phyloP scores from a whole-genome alignment of 2,797 vertebrate species.

The Acipenser oxyrinchus region DNA sequence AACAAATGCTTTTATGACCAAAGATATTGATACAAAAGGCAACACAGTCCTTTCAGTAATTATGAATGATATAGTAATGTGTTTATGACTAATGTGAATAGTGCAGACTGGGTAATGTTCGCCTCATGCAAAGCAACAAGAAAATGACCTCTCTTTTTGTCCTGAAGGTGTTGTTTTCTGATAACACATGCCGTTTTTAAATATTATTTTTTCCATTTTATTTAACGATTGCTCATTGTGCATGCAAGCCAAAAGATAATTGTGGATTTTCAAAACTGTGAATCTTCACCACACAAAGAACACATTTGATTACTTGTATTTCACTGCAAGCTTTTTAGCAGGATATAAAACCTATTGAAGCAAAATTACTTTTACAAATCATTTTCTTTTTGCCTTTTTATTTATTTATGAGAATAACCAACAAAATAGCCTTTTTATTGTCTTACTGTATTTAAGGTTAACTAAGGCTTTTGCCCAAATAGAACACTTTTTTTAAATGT shows the following conservation, averaged over 20 bases:
- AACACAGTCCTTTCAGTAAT: not conserved
- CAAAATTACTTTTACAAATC: no score
- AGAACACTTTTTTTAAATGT: no score
- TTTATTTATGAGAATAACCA: no score
- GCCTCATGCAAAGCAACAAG: conserved; percentile 51
- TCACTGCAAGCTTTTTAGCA: no score
- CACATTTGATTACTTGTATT: no score
- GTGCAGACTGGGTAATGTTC: conserved; percentile 55
- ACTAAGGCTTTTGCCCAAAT: no score
- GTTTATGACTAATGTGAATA: conserved; percentile 64
- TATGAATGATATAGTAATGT: not conserved
- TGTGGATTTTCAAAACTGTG: not conserved
- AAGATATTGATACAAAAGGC: not conserved
- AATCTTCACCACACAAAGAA: no score
- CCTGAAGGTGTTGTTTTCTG: conserved; percentile 63
- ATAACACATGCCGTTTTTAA: conserved; percentile 63
- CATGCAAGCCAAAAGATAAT: not conserved
- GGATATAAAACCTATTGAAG: no score
- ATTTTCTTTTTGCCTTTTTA: no score
- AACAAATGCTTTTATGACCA: not conserved
- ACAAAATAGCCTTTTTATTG: no score
- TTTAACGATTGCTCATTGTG: not conserved
- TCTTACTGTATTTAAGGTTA: no score
- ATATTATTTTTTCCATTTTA: conserved; percentile 19
- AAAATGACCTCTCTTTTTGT: conserved; percentile 71